A percentile compares a stretch with the other conserved stretches of the same genome.
Conservation (phyloP, 2,888 invertebrate species). For the Agapostemon virescens region DNA sequence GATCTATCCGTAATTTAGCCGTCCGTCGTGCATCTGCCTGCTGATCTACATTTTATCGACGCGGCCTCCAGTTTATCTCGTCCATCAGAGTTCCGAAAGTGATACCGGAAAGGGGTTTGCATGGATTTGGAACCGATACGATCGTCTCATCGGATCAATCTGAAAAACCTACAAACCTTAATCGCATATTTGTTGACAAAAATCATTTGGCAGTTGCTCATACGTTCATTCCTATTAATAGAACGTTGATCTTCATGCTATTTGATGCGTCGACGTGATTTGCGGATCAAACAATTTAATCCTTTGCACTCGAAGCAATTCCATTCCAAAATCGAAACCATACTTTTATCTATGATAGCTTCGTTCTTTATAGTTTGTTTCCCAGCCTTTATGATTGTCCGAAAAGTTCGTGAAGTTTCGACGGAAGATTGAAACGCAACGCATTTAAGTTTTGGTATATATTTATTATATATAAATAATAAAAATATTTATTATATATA, state of each 20-base stretch:
- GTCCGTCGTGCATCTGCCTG: conserved; percentile 27
- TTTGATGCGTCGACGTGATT: neutral
- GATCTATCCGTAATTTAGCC: conserved; percentile 58
- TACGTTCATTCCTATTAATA: neutral
- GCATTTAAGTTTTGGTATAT: too few relatives aligned
- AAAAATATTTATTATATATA: too few relatives aligned
- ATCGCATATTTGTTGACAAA: neutral
- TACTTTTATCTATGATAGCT: too few relatives aligned
- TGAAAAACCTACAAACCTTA: conserved; percentile 18
- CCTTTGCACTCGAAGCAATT: too few relatives aligned
- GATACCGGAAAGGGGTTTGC: conserved; percentile 54
- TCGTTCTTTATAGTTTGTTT: too few relatives aligned
- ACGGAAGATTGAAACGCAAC: too few relatives aligned
- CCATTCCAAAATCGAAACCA: too few relatives aligned
- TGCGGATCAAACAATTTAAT: neutral
- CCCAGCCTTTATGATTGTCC: too few relatives aligned
- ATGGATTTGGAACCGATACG: conserved; percentile 39
- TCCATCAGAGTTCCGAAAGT: conserved; percentile 50
- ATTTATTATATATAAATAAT: too few relatives aligned
- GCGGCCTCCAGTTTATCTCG: conserved; percentile 50
- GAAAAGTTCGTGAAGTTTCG: too few relatives aligned
- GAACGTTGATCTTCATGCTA: neutral
- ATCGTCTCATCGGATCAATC: conserved; percentile 8
- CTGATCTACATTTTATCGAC: conserved; percentile 59
- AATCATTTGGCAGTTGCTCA: neutral